Evolutionary conservation across 2,113 vertebrate genomes (phyloP).

Genomic region (Urocitellus parryii): DNA sequence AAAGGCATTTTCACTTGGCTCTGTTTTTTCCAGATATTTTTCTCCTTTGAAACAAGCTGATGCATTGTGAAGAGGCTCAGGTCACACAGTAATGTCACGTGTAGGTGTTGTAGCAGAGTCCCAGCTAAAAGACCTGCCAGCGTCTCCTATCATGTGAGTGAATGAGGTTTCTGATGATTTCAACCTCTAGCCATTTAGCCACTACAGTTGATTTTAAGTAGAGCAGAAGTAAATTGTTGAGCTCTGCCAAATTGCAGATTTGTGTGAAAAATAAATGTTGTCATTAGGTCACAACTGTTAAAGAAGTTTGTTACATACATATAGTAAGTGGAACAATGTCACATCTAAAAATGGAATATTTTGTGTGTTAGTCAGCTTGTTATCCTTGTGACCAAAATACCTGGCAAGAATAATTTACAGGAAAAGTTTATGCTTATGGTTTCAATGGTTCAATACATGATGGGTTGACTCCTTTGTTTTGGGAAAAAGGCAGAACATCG

Average conservation of each 20-base stretch:
- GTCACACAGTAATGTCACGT: neutral
- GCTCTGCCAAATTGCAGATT: neutral
- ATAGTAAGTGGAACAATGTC: neutral
- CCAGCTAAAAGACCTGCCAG: neutral
- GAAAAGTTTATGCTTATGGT: no score
- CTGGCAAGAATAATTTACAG: no score
- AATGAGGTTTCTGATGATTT: neutral
- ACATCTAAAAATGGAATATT: neutral
- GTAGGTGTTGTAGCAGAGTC: neutral
- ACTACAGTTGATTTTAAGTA: neutral
- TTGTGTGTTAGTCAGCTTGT: neutral
- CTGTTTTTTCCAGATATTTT: neutral
- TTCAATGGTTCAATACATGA: no score
- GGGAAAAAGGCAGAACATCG: no score
- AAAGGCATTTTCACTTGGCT: neutral
- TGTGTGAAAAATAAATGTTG: conserved; percentile 4
- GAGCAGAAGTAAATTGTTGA: neutral
- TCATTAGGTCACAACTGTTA: neutral
- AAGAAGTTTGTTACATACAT: neutral
- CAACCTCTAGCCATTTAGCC: neutral
- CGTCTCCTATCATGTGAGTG: neutral
- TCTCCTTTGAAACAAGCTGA: neutral
- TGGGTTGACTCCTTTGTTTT: no score
- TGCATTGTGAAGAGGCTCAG: neutral
- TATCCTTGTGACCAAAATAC: no score